Evolutionary conservation across 2,888 invertebrate species (phyloP).

Genomic region (Cryptus viduatorius): DNA sequence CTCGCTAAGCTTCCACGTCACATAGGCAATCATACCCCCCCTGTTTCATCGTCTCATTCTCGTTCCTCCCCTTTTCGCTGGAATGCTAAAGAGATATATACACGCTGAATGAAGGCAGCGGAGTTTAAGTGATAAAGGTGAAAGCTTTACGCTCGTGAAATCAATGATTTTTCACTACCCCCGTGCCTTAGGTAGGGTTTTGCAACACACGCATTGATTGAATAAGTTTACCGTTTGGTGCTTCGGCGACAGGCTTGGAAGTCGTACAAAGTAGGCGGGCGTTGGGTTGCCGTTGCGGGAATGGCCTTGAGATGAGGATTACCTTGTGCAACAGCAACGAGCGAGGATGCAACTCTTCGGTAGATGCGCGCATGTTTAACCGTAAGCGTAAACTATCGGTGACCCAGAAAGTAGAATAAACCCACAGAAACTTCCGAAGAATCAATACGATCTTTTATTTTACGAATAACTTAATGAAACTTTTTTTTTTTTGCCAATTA

Average conservation of each 20-base stretch:
- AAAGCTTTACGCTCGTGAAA: slow-evolving; percentile 46
- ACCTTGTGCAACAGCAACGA: slow-evolving; percentile 50
- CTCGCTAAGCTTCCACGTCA: slow-evolving; percentile 43
- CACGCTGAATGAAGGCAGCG: slow-evolving; percentile 22
- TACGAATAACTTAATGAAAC: background rate
- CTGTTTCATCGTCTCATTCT: slow-evolving; percentile 7
- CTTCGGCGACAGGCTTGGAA: slow-evolving; percentile 72
- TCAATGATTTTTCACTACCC: slow-evolving; percentile 51
- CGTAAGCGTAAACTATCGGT: slow-evolving; percentile 8
- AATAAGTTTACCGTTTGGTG: slow-evolving; percentile 66
- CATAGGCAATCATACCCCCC: background rate
- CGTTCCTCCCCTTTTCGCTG: slow-evolving; percentile 12
- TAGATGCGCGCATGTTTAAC: slow-evolving; percentile 1
- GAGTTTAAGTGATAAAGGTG: slow-evolving; percentile 28
- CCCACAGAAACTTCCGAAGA: background rate
- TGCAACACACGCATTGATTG: slow-evolving; percentile 54
- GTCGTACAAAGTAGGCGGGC: slow-evolving; percentile 77
- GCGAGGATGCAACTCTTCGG: slow-evolving; percentile 46
- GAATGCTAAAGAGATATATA: background rate
- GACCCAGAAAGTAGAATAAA: slow-evolving; percentile 38
- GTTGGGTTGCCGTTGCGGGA: slow-evolving; percentile 68
- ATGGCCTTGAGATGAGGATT: slow-evolving; percentile 77
- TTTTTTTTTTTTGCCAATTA: background rate
- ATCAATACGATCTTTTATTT: background rate
- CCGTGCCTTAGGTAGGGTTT: background rate